Evolutionary conservation across 2,888 invertebrate species (phyloP).

Genomic region (Lycaena phlaeas): DNA sequence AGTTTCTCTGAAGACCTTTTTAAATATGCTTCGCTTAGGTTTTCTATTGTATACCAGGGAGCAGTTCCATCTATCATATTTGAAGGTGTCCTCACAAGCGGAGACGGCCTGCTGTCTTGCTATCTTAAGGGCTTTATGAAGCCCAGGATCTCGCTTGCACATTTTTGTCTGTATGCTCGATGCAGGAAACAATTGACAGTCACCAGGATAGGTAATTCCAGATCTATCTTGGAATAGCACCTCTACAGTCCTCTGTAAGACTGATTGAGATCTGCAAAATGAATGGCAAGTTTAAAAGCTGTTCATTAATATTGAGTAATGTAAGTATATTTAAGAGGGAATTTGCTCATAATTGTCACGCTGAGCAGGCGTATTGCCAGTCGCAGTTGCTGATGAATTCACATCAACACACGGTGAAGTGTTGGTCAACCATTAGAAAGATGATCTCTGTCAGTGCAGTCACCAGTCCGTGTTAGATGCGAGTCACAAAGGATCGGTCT

Average conservation of each 20-base stretch:
- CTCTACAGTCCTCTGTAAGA: constrained; percentile 52
- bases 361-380: no score
- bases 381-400: no score
- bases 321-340: no score
- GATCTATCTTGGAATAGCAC: constrained; percentile 48
- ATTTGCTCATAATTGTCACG: no score
- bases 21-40: constrained; percentile 62
- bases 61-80: constrained; percentile 82
- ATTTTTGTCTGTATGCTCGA: constrained; percentile 75
- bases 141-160: constrained; percentile 73
- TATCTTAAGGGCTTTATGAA: constrained; percentile 62
- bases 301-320: no score
- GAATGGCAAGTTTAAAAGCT: constrained; percentile 1
- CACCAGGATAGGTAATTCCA: constrained; percentile 46
- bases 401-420: no score
- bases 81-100: constrained; percentile 77
- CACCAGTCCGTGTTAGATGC: no score
- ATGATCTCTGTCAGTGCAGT: no score
- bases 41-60: constrained; percentile 73
- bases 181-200: constrained; percentile 73
- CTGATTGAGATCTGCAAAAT: constrained; percentile 49
- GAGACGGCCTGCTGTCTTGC: constrained; percentile 74
- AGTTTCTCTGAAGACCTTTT: constrained; percentile 78
- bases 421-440: no score
- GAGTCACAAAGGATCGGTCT: no score